Base-by-base conservation (phyloP, 2,888 invertebrate species). In the Thelaira solivaga region DNA sequence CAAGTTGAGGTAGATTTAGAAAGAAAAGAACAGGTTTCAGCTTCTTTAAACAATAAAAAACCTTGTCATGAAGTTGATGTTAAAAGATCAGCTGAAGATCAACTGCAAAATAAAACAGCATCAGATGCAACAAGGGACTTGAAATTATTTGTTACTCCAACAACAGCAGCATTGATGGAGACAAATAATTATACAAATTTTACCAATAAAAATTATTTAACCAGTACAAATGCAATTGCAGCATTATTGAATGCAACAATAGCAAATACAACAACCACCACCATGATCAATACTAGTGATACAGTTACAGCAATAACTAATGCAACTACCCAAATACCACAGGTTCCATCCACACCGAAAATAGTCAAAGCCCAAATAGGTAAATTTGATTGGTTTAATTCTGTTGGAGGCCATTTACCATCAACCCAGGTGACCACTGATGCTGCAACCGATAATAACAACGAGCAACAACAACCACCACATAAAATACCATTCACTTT, bases 121-220 rank as follows among this genome's bases (percentile, higher is more conserved):
- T 26, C 18, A 47, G 61, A 29, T 5, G 7, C 39, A 16, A 36
- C 76, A 72, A 29, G n/a, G 34, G 31, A 78, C 49, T 43, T 51
- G 34, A 26, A 80, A 76, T 26, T 39, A 71, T 41, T 39, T 34
- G 39, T 26, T 11, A 51, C 29, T 34, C 43, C 55, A 53, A 59
- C 55, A 13, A 8, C 49, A 39, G 45, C 79, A 45, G 26, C 34
- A 13, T 22, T 43, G 7, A 34, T 22, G 51, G 80, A 74, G 45
- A 41, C 84, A 2, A 84, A 81, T 72, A 85, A 86, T 72, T 85
- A 83, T 74, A 85, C 85, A 36, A 86, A 86, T 81, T 84, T 82
- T 65, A 86, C 81, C 39, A 67, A 47, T 36, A 59, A 51, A 34
- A 36, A 13, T 6, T 18, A 62, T 7, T 11, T 20, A 22, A 75